These are phyloP conservation scores for Dasyornis broadbenti DNA, from an alignment of 2,113 vertebrate species.

Conservation along the genomic window DNA sequence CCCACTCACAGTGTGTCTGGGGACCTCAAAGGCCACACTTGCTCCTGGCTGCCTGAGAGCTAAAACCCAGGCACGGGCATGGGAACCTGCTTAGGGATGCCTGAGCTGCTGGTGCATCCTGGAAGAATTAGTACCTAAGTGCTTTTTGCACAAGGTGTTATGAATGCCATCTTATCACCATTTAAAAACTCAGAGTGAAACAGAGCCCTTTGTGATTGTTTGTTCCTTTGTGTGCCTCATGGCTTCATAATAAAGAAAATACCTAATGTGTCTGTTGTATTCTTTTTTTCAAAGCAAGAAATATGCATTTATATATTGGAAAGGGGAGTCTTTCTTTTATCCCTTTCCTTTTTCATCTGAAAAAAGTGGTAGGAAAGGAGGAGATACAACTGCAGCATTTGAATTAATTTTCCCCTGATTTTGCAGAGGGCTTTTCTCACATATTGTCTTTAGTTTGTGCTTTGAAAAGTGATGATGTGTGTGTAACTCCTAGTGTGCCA, in stretches of 20 bases:
- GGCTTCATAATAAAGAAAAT: neutral
- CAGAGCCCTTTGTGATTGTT: neutral
- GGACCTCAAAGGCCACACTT: fast-evolving
- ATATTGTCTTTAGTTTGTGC: neutral
- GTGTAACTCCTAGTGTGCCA: neutral
- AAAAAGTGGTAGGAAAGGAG: neutral
- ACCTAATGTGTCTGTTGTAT: neutral
- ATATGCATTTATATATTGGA: neutral
- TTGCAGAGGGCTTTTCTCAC: neutral
- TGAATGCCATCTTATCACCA: neutral
- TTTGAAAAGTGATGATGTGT: neutral
- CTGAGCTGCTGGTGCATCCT: neutral
- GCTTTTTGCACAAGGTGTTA: neutral
- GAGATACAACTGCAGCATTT: neutral
- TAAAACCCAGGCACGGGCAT: neutral
- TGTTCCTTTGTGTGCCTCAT: neutral
- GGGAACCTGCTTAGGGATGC: neutral
- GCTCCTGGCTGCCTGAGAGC: neutral
- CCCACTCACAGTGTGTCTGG: fast-evolving
- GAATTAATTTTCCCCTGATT: neutral
- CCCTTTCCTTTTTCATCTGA: neutral
- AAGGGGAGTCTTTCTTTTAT: neutral
- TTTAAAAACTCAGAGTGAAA: neutral
- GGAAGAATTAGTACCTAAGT: neutral
- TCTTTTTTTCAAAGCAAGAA: neutral